Base-by-base conservation (phyloP, 2,113 vertebrate species). In the Larimichthys polyactis region DNA sequence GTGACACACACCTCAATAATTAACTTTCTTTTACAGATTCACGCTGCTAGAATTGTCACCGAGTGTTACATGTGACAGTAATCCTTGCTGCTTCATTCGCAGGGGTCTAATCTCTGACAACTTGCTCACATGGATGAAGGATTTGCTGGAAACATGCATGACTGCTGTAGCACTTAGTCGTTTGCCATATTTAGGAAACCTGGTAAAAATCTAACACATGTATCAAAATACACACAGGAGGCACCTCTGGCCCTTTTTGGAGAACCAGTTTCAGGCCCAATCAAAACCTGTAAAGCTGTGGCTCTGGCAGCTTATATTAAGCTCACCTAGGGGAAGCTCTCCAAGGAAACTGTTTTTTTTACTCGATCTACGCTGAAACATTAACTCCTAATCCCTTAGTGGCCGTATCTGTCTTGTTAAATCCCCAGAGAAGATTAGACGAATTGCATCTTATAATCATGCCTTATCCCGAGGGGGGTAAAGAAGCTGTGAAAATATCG, bases 391-490 rank as follows among this genome's bases (percentile, higher is more conserved):
- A 93, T 92, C 87, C 90, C 82, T 88, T 54, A 66, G 82, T 85
- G 78, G 90, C 83, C 71, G 27, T 89, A 93, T 91, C 87, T 90
- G 85, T 87, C 77, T 80, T 74, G 78, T 91, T 89, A 91, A 92
- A 92, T 92, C 90, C 92, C 83, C 64, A n/a, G 58, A 84, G 85
- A 77, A 92, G 89, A 93, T 94, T 91, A 93, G 79, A 84, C 78
- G 86, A 91, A 88, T 90, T 90, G 86, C 89, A 87, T 91, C 68
- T 85, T 82, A 81, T 90, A 87, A 91, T 92, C 76, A 74, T 3
- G 75, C 49, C 57, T 90, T 79, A 86, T 89, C 82, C 80, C 20
- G 3, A 14, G 44, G 29, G 64, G 40, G 19, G 11, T 78, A 81
- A 44, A 49, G 77, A 48, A 78, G 84, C 78, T 71, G 75, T 69